Percentiles rank a stretch among this genome's conserved stretches.
Evolutionary conservation across 2,113 vertebrate species (phyloP).

Genomic region (Oophaga pumilio): DNA sequence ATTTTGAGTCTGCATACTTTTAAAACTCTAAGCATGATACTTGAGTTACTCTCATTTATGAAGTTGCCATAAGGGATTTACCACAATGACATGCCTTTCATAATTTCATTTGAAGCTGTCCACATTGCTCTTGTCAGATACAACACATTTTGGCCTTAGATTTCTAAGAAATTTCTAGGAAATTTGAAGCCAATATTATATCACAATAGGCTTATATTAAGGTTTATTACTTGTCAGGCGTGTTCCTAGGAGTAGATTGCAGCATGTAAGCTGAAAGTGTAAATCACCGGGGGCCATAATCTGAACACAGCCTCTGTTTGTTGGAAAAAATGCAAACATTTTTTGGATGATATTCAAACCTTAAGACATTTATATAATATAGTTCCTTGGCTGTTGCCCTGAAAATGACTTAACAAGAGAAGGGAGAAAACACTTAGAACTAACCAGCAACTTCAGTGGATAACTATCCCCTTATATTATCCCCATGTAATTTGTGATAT

Average conservation of each 20-base stretch:
- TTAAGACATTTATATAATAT: slow-evolving; percentile 25
- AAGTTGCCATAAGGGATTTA: not conserved
- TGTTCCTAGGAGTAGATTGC: not conserved
- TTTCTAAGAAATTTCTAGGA: not conserved
- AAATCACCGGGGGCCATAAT: slow-evolving; percentile 24
- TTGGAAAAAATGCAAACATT: slow-evolving; percentile 36
- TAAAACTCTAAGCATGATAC: not conserved
- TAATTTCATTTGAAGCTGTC: not conserved
- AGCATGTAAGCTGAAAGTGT: slow-evolving; percentile 22
- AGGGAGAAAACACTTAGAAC: slow-evolving; percentile 13
- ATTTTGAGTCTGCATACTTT: too few species aligned
- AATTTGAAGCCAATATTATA: slow-evolving; percentile 6
- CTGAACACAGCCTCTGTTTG: slow-evolving; percentile 33
- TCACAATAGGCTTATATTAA: slow-evolving; percentile 7
- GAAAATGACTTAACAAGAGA: slow-evolving; percentile 8
- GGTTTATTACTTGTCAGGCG: not conserved
- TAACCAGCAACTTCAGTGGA: not conserved
- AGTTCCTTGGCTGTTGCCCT: slow-evolving; percentile 11
- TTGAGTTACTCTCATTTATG: not conserved
- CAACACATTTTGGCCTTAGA: not conserved
- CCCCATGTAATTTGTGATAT: not conserved
- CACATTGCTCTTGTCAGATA: not conserved
- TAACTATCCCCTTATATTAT: not conserved
- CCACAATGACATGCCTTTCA: not conserved
- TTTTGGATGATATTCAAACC: slow-evolving; percentile 41